phyloP scores from a whole-genome alignment of 1,140 invertebrate genomes.

The Musca domestica region DNA sequence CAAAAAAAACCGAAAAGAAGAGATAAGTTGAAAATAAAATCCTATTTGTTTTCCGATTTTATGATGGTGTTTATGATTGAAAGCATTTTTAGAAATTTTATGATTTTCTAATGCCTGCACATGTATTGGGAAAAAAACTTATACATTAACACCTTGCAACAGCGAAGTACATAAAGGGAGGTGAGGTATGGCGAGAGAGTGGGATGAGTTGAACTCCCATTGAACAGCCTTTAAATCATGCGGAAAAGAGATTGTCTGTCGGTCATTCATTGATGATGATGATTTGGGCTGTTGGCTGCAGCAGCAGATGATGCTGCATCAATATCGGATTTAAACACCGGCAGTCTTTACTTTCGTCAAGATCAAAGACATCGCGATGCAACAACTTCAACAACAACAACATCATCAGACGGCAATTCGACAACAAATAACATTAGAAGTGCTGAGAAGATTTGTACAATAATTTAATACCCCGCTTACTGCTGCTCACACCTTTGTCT shows the following conservation, averaged over 20 bases:
- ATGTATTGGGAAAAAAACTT: neutral
- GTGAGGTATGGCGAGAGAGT: too few relatives aligned
- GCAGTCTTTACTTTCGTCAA: conserved; percentile 11
- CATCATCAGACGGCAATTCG: too few relatives aligned
- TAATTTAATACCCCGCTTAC: too few relatives aligned
- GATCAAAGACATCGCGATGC: conserved; percentile 4
- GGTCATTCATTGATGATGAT: conserved; percentile 10
- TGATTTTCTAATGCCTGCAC: neutral
- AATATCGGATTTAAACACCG: conserved; percentile 14
- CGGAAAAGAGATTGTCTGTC: conserved; percentile 1
- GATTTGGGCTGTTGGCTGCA: too few relatives aligned
- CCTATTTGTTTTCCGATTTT: conserved; percentile 16
- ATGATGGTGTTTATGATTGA: conserved; percentile 21
- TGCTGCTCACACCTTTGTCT: too few relatives aligned
- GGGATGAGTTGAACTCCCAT: neutral
- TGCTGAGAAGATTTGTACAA: too few relatives aligned
- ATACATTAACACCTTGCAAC: neutral
- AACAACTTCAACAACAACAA: too few relatives aligned
- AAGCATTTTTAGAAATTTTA: conserved; percentile 18
- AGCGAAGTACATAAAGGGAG: neutral
- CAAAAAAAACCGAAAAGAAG: neutral
- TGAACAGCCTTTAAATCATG: conserved; percentile 9
- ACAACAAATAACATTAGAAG: too few relatives aligned
- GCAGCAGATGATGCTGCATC: conserved; percentile 1
- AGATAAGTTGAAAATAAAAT: neutral